Conservation (phyloP, 2,113 vertebrate genomes). For the Morone saxatilis region DNA sequence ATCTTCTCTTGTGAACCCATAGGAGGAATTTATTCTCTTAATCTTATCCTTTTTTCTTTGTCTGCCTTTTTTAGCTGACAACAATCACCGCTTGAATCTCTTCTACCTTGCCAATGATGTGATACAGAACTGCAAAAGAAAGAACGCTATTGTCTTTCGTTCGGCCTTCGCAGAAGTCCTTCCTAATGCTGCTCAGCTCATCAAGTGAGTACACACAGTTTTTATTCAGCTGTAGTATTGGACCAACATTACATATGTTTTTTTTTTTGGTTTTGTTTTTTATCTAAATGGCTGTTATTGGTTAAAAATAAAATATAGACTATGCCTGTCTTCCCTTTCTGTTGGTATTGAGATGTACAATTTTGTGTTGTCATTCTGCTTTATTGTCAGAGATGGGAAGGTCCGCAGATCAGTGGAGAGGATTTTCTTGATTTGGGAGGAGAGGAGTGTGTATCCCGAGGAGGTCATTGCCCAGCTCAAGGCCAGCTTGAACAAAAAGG, state of each 20-base stretch:
- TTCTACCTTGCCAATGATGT: slow-evolving; percentile 98
- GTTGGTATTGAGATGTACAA: neutral
- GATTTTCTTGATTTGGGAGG: slow-evolving; percentile 98
- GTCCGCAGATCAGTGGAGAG: slow-evolving; percentile 95
- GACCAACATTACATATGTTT: no score
- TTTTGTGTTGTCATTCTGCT: slow-evolving; percentile 14
- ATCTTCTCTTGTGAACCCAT: neutral
- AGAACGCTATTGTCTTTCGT: slow-evolving; percentile 95
- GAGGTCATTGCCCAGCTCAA: slow-evolving; percentile 92
- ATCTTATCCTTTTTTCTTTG: slow-evolving; percentile 2
- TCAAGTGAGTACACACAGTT: slow-evolving; percentile 87
- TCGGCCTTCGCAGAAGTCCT: slow-evolving; percentile 94
- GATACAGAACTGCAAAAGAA: slow-evolving; percentile 99
- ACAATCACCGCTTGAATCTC: slow-evolving; percentile 94
- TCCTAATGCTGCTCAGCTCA: slow-evolving; percentile 91
- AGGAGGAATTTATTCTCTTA: neutral
- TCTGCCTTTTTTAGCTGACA: slow-evolving; percentile 86
- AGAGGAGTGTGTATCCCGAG: slow-evolving; percentile 94
- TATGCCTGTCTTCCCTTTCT: neutral
- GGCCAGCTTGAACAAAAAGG: slow-evolving; percentile 83
- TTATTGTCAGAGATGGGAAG: slow-evolving; percentile 89
- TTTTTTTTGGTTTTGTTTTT: neutral
- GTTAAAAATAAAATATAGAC: no score
- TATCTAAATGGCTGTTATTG: neutral
- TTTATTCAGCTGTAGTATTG: neutral